Evolutionary conservation across 2,888 invertebrate genomes (phyloP).

Genomic region (Petrophora chlorosata): DNA sequence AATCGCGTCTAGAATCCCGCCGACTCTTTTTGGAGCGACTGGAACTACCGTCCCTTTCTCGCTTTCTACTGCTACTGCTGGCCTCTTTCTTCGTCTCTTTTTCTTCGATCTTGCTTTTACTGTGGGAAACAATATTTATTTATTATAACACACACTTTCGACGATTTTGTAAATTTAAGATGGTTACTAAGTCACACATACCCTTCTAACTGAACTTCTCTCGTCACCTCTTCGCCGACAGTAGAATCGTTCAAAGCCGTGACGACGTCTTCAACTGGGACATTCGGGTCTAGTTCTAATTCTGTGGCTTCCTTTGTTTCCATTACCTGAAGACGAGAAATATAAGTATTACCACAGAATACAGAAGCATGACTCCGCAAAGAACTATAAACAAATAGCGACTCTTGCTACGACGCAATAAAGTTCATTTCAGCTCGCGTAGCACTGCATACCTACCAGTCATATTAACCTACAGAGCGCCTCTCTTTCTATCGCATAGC

Average conservation of each 20-base stretch:
- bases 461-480: no score
- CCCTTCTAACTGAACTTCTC: constrained; percentile 50
- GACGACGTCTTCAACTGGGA: constrained; percentile 87
- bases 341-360: neutral
- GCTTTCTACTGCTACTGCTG: constrained; percentile 50
- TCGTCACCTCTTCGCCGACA: constrained; percentile 57
- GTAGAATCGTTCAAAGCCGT: constrained; percentile 83
- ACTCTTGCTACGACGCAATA: no score
- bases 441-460: no score
- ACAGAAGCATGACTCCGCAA: neutral
- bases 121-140: constrained; percentile 20
- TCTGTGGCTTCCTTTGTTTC: constrained; percentile 85
- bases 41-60: constrained; percentile 48
- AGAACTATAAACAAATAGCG: no score
- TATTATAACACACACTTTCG: neutral
- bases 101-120: constrained; percentile 43
- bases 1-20: constrained; percentile 63
- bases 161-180: no score
- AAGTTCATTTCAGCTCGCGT: no score
- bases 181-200: constrained; percentile 7
- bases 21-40: constrained; percentile 57
- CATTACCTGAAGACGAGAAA: constrained; percentile 74
- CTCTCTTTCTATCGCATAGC: no score
- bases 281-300: constrained; percentile 85
- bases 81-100: constrained; percentile 40